These are phyloP conservation scores for Leucophenga varia DNA, from an alignment of 1,140 invertebrate species.

Conservation along the genomic window DNA sequence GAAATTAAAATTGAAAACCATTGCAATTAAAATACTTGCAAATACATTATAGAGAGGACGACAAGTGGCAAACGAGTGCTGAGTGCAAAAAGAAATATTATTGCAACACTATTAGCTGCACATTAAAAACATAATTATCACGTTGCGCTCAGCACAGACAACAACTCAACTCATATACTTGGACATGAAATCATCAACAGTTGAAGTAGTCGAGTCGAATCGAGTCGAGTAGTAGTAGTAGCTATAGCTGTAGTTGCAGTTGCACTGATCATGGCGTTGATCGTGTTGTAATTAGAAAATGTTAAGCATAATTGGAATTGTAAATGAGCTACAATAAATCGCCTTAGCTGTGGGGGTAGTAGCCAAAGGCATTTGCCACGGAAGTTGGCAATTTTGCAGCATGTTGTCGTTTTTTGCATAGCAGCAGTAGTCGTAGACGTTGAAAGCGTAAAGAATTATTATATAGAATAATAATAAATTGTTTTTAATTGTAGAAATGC, in stretches of 20 bases:
- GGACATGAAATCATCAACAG: no score
- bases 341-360: not conserved
- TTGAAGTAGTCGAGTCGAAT: no score
- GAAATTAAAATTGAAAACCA: constrained; percentile 19
- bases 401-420: not conserved
- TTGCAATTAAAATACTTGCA: constrained; percentile 34
- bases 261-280: constrained; percentile 42
- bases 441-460: no score
- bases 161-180: no score
- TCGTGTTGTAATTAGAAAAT: constrained; percentile 54
- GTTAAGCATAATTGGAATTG: constrained; percentile 55
- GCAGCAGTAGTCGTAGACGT: no score
- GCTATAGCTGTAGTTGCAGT: no score
- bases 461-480: no score
- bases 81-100: constrained; percentile 26
- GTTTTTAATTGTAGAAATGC: no score
- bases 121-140: constrained; percentile 54
- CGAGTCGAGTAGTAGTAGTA: no score
- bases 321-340: constrained; percentile 36
- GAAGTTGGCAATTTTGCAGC: constrained; percentile 5
- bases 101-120: constrained; percentile 55
- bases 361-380: not conserved
- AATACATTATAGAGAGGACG: constrained; percentile 23
- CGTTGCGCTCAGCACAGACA: constrained; percentile 11
- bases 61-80: constrained; percentile 2